These are phyloP conservation scores for Yoshiicerus persimilis DNA, from an alignment of 1,140 invertebrate genomes.

Conservation along the genomic window DNA sequence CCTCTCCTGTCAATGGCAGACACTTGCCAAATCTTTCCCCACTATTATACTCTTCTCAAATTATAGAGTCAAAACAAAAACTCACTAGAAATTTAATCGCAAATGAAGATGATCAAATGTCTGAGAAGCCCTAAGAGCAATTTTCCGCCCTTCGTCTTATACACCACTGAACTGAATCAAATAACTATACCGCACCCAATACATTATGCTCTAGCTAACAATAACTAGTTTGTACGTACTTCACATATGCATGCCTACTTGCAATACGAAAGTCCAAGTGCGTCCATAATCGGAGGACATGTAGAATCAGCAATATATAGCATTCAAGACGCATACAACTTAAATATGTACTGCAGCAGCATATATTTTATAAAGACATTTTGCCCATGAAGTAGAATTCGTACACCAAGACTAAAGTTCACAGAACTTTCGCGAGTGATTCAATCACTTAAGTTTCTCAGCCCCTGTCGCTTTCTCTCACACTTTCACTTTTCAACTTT, in stretches of 20 bases:
- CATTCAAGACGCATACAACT: not conserved
- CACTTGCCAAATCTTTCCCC: not conserved
- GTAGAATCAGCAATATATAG: not conserved
- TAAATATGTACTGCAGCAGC: too few relatives aligned
- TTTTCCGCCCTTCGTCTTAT: not conserved
- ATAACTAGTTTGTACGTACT: too few relatives aligned
- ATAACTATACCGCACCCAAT: not conserved
- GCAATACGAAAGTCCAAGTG: not conserved
- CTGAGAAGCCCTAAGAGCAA: not conserved
- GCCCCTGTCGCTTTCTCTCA: constrained; percentile 13
- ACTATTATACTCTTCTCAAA: not conserved
- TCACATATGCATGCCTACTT: too few relatives aligned
- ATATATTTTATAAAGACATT: not conserved
- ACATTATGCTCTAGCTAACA: not conserved
- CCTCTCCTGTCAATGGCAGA: not conserved
- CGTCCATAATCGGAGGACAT: not conserved
- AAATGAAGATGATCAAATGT: not conserved
- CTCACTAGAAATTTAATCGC: not conserved
- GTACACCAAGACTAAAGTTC: not conserved
- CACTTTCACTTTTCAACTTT: constrained; percentile 22
- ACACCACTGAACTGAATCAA: not conserved
- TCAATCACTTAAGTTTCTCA: constrained; percentile 20
- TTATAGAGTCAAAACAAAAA: not conserved
- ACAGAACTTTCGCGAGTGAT: constrained; percentile 2
- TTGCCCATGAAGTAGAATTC: not conserved